Evolutionary conservation across 1,140 invertebrate genomes (phyloP), one percentile per base, ranked within the genome.

Genomic region (Physella acuta): DNA sequence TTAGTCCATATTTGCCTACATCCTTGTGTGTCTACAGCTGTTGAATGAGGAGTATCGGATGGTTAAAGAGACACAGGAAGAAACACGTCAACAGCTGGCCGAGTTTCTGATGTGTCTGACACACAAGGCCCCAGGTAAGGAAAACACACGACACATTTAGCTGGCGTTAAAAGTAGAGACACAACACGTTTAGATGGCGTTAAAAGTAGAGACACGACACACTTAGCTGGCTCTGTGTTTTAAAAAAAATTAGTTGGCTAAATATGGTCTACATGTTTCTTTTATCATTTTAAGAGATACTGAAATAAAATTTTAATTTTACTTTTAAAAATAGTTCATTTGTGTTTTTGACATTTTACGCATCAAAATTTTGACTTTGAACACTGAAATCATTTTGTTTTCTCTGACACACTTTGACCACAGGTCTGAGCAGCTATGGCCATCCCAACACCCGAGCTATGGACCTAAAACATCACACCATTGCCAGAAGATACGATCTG

Each of bases 51-150:
- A 68, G 31, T 68, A 68, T 51, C 34, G 66, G 2, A 59, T 68
- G 66, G 60, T 33, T 5, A 58, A 51, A 14, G 30, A 51, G 17
- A 39, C 44, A n/a, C 30, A 34, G 30, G 66, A 68, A 4, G 60
- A 60, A n/a, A 11, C 44, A 17, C 3, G 17, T 5, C 28, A 37
- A 24, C 37, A 58, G 2, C 5, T 68, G 49, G 14, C 5, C 1
- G 55, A 60, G 1, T 68, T 59, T 28, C 36, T 59, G 11, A 37
- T 49, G 1, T 68, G 33, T 30, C 37, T 60, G n/a, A 39, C 16
- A 49, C 66, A 59, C 56, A 68, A 53, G 0, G 56, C 56, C 24
- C 66, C 66, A 39, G 66, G 66, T 68, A 44, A 44, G 51, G 55
- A 3, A 5, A 8, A 8, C 17, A n/a, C 28, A 56, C 11, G 26